Base-by-base conservation (phyloP, 2,888 invertebrate species). In the Rotaria magnacalcarata region DNA sequence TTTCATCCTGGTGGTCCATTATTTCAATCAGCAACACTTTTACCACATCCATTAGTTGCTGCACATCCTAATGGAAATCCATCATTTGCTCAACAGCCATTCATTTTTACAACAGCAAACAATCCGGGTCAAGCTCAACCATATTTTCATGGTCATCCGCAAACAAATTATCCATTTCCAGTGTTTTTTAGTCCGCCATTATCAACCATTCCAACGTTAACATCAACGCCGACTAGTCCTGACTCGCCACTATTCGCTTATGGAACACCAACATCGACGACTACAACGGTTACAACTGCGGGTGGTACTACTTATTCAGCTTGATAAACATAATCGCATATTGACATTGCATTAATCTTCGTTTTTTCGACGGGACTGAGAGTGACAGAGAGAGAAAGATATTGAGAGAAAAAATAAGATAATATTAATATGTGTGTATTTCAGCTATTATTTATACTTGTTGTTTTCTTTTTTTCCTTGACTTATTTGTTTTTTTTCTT, bases 241-340 rank as follows among this genome's bases (percentile, higher is more conserved):
- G 67, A 67, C 4, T 67, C 27, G 19, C 27, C 67, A 34, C 19
- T 67, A 2, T 67, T 67, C 16, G 34, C 67, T 67, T 67, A 67
- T 67, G 10, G 34, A 67, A 67, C 27, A 16, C 67, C 67, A 67
- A 34, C 27, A 60, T 60, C 60, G 14, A 60, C 60, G n/a, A 60
- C n/a, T 34, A 67, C 27, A 34, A 34, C 67, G 34, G 67, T 67
- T 19, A 41, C 67, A 67, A 19, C 27, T 14, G 19, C 67, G 67
- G 67, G 27, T 67, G 67, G 67, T 41, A 67, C 67, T 67, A 67
- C 67, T 67, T 67, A 67, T 67, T 67, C 67, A 67, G 67, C 34
- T 34, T 67, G 67, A 67, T 67, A 67, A 67, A 67, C 67, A 67
- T 67, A 34, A 67, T 67, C 34, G 34, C 34, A 67, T 67, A 27